Evolutionary conservation across 2,888 invertebrate genomes (phyloP).

Genomic region (Dascillus cervinus): DNA sequence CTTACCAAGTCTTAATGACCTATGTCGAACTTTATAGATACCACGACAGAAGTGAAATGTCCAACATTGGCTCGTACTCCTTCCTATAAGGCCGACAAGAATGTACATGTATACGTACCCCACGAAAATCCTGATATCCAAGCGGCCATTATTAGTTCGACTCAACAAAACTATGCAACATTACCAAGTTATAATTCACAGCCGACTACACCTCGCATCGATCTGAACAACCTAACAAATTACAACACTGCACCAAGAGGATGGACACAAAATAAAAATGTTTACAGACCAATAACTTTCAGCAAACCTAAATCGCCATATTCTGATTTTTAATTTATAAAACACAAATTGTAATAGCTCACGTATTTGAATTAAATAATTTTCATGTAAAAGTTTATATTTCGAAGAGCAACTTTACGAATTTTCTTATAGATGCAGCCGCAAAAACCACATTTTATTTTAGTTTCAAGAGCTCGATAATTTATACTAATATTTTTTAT

Average conservation of each 20-base stretch:
- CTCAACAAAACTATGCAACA: slow-evolving; percentile 8
- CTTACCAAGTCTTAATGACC: too few relatives aligned
- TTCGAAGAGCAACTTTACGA: too few relatives aligned
- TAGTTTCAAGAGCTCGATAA: too few relatives aligned
- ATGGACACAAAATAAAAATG: slow-evolving; percentile 63
- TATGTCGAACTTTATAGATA: too few relatives aligned
- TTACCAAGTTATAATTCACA: slow-evolving; percentile 17
- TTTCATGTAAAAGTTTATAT: too few relatives aligned
- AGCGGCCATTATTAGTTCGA: slow-evolving; percentile 18
- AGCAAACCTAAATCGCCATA: slow-evolving; percentile 43
- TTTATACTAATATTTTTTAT: too few relatives aligned
- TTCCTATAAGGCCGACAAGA: slow-evolving; percentile 30
- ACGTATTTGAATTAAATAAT: too few relatives aligned
- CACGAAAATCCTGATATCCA: slow-evolving; percentile 26
- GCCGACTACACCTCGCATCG: slow-evolving; percentile 25
- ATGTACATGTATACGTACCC: slow-evolving; percentile 33
- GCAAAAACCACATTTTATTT: too few relatives aligned
- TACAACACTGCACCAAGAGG: slow-evolving; percentile 81
- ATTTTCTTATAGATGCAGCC: too few relatives aligned
- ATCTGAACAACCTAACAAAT: slow-evolving; percentile 43
- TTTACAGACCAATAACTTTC: slow-evolving; percentile 68
- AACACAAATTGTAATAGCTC: too few relatives aligned
- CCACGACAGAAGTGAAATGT: too few relatives aligned
- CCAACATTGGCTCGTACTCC: slow-evolving; percentile 23
- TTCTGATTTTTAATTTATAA: slow-evolving; percentile 46